Evolutionary conservation across 2,113 vertebrate species (phyloP).

Genomic region (Myiagra hebetior): DNA sequence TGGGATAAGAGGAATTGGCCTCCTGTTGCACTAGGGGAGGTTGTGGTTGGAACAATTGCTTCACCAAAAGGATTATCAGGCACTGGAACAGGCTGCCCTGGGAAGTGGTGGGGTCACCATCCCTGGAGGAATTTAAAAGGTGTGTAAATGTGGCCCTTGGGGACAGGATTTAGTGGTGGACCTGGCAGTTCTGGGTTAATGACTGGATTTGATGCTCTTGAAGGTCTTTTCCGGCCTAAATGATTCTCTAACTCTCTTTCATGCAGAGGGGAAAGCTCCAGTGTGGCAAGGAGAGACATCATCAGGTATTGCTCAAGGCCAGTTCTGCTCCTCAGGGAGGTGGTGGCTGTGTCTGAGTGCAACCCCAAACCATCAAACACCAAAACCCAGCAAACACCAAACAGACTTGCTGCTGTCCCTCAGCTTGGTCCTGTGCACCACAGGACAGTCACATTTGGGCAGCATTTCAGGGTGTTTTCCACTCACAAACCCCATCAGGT

Average conservation of each 20-base stretch:
- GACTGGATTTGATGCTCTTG: background rate
- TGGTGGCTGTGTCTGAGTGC: background rate
- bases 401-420: background rate
- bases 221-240: background rate
- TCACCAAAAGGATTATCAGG: background rate
- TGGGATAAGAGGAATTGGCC: background rate
- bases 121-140: background rate
- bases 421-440: background rate
- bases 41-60: background rate
- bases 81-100: background rate
- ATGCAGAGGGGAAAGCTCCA: background rate
- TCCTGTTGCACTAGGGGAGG: background rate
- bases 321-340: background rate
- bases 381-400: background rate
- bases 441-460: rapidly evolving
- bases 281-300: background rate
- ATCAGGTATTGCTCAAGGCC: rapidly evolving
- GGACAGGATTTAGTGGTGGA: background rate
- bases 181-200: background rate
- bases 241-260: background rate
- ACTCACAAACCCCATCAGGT: background rate
- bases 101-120: background rate
- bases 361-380: background rate
- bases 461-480: background rate
- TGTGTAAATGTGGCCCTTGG: rapidly evolving